Percentiles rank a stretch among this genome's conserved stretches.
Conservation (phyloP, 2,888 invertebrate species). For the Atherix ibis region DNA sequence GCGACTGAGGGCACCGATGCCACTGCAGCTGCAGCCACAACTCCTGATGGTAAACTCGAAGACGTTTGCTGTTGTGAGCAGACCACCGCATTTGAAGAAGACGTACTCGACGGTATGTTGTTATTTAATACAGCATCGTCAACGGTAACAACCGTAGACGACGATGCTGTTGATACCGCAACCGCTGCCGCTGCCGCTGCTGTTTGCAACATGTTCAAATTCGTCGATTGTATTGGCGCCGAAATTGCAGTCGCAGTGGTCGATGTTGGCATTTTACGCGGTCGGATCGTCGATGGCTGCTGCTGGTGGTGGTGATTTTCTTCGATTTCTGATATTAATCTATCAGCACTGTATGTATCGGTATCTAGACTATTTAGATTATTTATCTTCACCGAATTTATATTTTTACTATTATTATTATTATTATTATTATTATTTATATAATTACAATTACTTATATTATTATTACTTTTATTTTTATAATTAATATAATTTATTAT, state of each 20-base stretch:
- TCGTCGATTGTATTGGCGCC: constrained; percentile 4
- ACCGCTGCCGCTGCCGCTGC: constrained; percentile 8
- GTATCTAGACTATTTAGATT: no score
- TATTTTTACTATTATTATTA: no score
- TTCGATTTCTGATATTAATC: no score
- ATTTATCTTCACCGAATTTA: no score
- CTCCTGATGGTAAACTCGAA: no score
- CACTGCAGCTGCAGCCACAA: constrained; percentile 4
- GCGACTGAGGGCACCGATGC: constrained; percentile 1
- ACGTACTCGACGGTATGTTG: constrained; percentile 2
- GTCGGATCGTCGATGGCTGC: no score
- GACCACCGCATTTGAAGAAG: constrained; percentile 5
- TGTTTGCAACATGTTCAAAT: constrained; percentile 8
- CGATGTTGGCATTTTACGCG: constrained; percentile 7
- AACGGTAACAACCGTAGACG: constrained; percentile 2
- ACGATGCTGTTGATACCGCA: constrained; percentile 7
- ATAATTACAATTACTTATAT: no score
- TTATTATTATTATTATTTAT: no score
- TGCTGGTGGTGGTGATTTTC: no score
- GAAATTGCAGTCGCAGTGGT: constrained; percentile 6
- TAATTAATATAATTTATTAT: no score
- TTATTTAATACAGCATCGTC: neutral
- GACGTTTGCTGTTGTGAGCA: constrained; percentile 3
- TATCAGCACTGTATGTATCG: no score
- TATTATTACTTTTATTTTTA: no score